Evolutionary conservation across 1,140 invertebrate genomes (phyloP).

Genomic region (Pachypsylla venusta): DNA sequence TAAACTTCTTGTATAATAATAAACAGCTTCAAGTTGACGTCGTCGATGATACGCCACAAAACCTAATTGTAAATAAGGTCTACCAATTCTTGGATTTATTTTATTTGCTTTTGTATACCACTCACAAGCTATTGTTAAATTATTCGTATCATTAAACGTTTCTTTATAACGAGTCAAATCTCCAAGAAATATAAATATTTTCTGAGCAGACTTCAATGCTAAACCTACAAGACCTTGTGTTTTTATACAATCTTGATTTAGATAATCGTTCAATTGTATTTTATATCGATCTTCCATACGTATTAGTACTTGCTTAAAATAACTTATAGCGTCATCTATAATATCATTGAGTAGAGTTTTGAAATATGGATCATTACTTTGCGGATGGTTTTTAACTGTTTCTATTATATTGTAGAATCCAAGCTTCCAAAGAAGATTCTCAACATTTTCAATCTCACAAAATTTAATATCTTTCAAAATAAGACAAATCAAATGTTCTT

Average conservation of each 20-base stretch:
- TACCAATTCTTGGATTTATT: slow-evolving; percentile 85
- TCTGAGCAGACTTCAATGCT: slow-evolving; percentile 69
- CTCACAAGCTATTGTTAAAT: slow-evolving; percentile 71
- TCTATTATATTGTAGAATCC: slow-evolving; percentile 85
- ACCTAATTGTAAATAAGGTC: slow-evolving; percentile 89
- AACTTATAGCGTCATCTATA: slow-evolving; percentile 62
- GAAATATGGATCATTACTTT: slow-evolving; percentile 18
- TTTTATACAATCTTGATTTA: slow-evolving; percentile 30
- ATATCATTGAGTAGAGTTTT: slow-evolving; percentile 32
- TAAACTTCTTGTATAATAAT: slow-evolving; percentile 88
- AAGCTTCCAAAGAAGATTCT: slow-evolving; percentile 83
- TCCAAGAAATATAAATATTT: slow-evolving; percentile 74
- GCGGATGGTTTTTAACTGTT: slow-evolving; percentile 49
- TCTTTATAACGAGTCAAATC: slow-evolving; percentile 83
- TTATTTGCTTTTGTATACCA: slow-evolving; percentile 88
- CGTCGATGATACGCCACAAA: slow-evolving; percentile 78
- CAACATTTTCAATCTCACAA: slow-evolving; percentile 73
- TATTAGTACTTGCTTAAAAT: slow-evolving; percentile 59
- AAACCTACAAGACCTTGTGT: slow-evolving; percentile 52
- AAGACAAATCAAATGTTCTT: slow-evolving; percentile 54
- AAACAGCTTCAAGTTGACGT: slow-evolving; percentile 89
- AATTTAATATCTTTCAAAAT: slow-evolving; percentile 71
- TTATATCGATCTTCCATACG: slow-evolving; percentile 55
- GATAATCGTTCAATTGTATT: slow-evolving; percentile 50
- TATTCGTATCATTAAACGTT: slow-evolving; percentile 62